Percentiles rank a stretch among this genome's conserved stretches.
Conservation (phyloP, 2,113 vertebrate species). For the Tringa solitaria region DNA sequence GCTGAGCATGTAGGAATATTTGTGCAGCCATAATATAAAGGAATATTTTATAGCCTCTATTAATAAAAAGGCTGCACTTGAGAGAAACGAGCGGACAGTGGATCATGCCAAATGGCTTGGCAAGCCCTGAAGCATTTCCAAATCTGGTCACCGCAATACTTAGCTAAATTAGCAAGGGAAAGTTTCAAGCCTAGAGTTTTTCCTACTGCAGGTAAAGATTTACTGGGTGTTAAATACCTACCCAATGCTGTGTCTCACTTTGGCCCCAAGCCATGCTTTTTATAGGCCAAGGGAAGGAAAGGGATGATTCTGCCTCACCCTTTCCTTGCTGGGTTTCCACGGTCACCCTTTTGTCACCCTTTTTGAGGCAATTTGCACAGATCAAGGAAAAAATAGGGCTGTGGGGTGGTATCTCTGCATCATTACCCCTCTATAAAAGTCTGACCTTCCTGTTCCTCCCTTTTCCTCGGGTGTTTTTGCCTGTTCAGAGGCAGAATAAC, state of each 20-base stretch:
- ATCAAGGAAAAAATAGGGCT: background rate
- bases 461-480: background rate
- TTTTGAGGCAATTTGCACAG: accelerated
- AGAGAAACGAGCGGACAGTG: background rate
- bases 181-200: background rate
- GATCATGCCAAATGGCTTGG: slow-evolving; percentile 22
- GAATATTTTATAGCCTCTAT: background rate
- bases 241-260: background rate
- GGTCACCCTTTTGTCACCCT: background rate
- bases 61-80: slow-evolving; percentile 17
- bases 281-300: background rate
- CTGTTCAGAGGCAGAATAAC: background rate
- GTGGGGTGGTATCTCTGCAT: background rate
- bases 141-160: background rate
- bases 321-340: background rate
- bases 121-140: background rate
- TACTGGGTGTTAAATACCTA: background rate
- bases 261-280: background rate
- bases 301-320: background rate
- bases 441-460: background rate
- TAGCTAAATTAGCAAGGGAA: slow-evolving; percentile 14
- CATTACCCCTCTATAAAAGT: accelerated
- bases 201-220: slow-evolving; percentile 28
- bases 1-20: background rate
- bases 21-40: background rate